phyloP scores from a whole-genome alignment of 37 sponge, comb jelly and placozoan species.

The Lycopodina hypogea region DNA sequence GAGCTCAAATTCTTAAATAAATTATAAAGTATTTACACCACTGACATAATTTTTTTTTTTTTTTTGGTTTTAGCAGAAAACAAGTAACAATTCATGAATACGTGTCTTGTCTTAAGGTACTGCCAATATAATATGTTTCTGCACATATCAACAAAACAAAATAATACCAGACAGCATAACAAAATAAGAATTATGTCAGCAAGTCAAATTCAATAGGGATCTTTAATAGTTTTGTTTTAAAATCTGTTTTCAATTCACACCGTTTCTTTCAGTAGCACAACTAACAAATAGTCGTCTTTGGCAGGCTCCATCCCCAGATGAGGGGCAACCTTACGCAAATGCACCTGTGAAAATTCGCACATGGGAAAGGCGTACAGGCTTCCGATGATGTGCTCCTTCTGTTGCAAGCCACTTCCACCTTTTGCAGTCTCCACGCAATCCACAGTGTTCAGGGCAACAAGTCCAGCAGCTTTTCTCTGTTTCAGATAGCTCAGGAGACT shows the following conservation, averaged over 20 bases:
- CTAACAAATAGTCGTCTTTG: slow-evolving; percentile 92
- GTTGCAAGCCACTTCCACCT: background rate
- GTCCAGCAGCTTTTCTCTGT: slow-evolving; percentile 95
- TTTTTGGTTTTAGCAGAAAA: too few species aligned
- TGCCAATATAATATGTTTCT: too few species aligned
- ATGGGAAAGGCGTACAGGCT: slow-evolving; percentile 94
- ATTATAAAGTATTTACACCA: too few species aligned
- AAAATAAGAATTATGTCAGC: too few species aligned
- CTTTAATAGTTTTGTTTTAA: too few species aligned
- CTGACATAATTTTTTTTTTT: too few species aligned
- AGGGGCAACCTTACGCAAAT: slow-evolving; percentile 78
- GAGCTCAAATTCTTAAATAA: too few species aligned
- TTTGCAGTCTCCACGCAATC: background rate
- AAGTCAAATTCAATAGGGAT: too few species aligned
- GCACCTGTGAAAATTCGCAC: slow-evolving; percentile 83
- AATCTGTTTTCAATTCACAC: slow-evolving; percentile 40
- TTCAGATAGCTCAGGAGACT: slow-evolving; percentile 88
- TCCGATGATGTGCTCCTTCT: slow-evolving; percentile 53
- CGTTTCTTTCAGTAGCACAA: slow-evolving; percentile 83
- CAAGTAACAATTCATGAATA: too few species aligned
- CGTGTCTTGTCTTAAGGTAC: too few species aligned
- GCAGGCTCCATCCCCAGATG: slow-evolving; percentile 70
- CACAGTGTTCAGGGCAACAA: slow-evolving; percentile 76
- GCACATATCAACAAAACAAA: too few species aligned
- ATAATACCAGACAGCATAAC: too few species aligned